Conservation (phyloP, 2,797 vertebrate species). For the Chelon auratus region DNA sequence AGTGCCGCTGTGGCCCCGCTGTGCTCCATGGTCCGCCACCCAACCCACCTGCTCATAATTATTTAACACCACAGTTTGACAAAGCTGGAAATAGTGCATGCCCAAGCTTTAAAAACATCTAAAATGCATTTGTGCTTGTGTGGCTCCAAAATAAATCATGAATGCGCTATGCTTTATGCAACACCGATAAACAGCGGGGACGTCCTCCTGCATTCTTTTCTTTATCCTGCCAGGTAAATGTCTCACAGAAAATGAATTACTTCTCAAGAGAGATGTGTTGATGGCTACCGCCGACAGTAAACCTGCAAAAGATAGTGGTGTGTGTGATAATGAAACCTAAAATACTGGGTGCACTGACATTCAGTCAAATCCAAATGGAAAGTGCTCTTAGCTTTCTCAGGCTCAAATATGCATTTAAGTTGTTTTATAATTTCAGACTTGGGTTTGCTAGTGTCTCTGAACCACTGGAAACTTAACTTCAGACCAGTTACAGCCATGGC, state of each 20-base stretch:
- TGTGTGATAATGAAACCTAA: not conserved
- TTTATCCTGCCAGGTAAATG: slow-evolving; percentile 8
- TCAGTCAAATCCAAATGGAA: not conserved
- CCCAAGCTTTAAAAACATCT: slow-evolving; percentile 47
- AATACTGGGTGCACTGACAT: not conserved
- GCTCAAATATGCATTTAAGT: too few species aligned
- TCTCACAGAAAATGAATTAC: not conserved
- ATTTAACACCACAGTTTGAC: slow-evolving; percentile 62
- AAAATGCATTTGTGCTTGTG: slow-evolving; percentile 64
- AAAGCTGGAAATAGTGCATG: slow-evolving; percentile 46
- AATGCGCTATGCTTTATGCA: slow-evolving; percentile 34
- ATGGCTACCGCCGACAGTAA: not conserved
- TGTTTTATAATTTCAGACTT: too few species aligned
- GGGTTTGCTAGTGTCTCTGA: too few species aligned
- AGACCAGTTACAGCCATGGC: too few species aligned
- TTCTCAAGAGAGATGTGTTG: slow-evolving; percentile 6
- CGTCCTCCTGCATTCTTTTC: not conserved
- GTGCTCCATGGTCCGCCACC: slow-evolving; percentile 39
- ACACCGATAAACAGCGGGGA: slow-evolving; percentile 35
- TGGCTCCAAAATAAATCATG: slow-evolving; percentile 39
- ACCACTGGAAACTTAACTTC: too few species aligned
- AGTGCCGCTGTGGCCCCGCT: slow-evolving; percentile 31
- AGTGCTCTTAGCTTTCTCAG: too few species aligned
- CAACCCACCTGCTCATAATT: slow-evolving; percentile 67
- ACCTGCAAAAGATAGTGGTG: not conserved